Evolutionary conservation across 2,113 vertebrate genomes (phyloP).

Genomic region (Hydropotes inermis): DNA sequence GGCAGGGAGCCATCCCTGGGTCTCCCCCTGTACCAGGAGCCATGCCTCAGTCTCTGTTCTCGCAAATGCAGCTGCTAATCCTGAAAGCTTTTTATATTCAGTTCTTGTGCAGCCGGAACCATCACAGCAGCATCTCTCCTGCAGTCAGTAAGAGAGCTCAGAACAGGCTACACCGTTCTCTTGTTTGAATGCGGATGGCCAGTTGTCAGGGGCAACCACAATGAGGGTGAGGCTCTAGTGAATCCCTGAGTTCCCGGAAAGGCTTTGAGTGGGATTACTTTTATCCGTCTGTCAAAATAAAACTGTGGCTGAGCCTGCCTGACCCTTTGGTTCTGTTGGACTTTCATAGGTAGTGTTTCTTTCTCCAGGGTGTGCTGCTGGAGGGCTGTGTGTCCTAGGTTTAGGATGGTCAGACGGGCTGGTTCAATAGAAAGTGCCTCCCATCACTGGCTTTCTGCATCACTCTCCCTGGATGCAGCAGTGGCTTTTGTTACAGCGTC

Average conservation of each 20-base stretch:
- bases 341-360: accelerated
- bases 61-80: not conserved
- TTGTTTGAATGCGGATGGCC: not conserved
- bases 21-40: accelerated
- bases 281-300: not conserved
- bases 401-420: no score
- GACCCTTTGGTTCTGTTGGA: no score
- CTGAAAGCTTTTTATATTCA: not conserved
- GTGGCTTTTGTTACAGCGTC: not conserved
- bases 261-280: not conserved
- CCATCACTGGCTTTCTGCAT: accelerated
- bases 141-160: not conserved
- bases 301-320: not conserved
- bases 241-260: not conserved
- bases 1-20: not conserved
- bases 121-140: not conserved
- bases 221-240: accelerated
- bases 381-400: not conserved
- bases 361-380: not conserved
- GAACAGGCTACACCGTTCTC: accelerated
- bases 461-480: not conserved
- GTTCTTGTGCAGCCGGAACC: no score
- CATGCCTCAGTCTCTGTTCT: accelerated
- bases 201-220: not conserved
- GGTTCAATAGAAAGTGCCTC: not conserved